phyloP scores from a whole-genome alignment of 1,140 invertebrate genomes.

The Trinorchestia longiramus region DNA sequence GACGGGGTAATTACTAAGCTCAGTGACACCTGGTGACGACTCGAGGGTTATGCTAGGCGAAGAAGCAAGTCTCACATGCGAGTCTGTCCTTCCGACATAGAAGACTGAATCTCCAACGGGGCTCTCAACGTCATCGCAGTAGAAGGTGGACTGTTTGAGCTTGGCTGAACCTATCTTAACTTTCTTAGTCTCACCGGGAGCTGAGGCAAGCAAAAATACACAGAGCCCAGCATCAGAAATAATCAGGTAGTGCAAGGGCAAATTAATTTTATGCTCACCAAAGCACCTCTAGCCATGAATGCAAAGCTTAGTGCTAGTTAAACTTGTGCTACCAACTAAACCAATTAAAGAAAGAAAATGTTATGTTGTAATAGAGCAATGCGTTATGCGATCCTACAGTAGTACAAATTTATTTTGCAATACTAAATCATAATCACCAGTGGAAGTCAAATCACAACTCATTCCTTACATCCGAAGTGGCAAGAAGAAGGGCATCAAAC shows the following conservation, averaged over 20 bases:
- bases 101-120: slow-evolving; percentile 16
- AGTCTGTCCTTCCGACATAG: not conserved
- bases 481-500: not conserved
- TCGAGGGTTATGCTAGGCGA: not conserved
- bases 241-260: not conserved
- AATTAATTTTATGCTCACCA: not conserved
- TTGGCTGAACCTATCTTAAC: slow-evolving; percentile 43
- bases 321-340: not conserved
- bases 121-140: slow-evolving; percentile 43
- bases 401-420: not conserved
- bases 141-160: slow-evolving; percentile 29
- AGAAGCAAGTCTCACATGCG: not conserved
- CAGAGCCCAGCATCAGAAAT: not conserved
- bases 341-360: not conserved
- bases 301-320: not conserved
- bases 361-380: not conserved
- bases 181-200: slow-evolving; percentile 45
- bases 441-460: not conserved
- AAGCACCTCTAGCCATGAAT: not conserved
- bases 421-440: not conserved
- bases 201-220: slow-evolving; percentile 44
- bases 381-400: not conserved
- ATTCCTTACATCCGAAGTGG: not conserved
- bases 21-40: not conserved
- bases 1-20: not conserved